These are phyloP conservation scores for Drosophila seclusa DNA, from an alignment of 2,888 invertebrate species.

Conservation along the genomic window DNA sequence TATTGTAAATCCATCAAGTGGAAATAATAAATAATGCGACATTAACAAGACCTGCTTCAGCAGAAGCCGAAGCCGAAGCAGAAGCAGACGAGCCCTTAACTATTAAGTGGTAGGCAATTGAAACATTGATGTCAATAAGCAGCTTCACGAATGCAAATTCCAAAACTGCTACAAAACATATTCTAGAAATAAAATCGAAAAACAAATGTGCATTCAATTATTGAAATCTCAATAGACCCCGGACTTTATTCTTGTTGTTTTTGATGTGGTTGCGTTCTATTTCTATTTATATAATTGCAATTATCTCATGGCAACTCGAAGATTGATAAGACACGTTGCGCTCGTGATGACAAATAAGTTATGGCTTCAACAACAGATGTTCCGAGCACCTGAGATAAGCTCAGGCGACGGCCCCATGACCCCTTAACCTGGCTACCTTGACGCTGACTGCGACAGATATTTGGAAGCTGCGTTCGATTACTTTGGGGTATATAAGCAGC, in stretches of 20 bases:
- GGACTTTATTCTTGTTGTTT: constrained; percentile 7
- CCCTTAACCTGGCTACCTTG: constrained; percentile 9
- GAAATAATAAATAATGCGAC: constrained; percentile 24
- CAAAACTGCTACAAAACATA: constrained; percentile 58
- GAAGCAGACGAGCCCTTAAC: constrained; percentile 33
- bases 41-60: constrained; percentile 38
- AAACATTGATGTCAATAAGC: constrained; percentile 68
- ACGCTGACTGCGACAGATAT: constrained; percentile 7
- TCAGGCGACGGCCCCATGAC: constrained; percentile 33
- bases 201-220: constrained; percentile 38
- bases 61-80: not conserved
- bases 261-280: not conserved
- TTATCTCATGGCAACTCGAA: constrained; percentile 37
- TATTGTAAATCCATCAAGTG: constrained; percentile 35
- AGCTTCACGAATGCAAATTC: constrained; percentile 56
- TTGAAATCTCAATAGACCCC: constrained; percentile 17
- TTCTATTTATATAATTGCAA: constrained; percentile 3
- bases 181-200: constrained; percentile 68
- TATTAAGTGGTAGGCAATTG: constrained; percentile 58
- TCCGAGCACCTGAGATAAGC: constrained; percentile 52
- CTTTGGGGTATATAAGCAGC: constrained; percentile 48
- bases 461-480: not conserved
- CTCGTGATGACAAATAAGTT: constrained; percentile 18
- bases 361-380: constrained; percentile 36
- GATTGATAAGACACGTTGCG: constrained; percentile 41